Percentiles rank a stretch among this genome's conserved stretches.
These are phyloP conservation scores for Puntigrus tetrazona DNA, from an alignment of 2,113 vertebrate genomes.

Conservation along the genomic window DNA sequence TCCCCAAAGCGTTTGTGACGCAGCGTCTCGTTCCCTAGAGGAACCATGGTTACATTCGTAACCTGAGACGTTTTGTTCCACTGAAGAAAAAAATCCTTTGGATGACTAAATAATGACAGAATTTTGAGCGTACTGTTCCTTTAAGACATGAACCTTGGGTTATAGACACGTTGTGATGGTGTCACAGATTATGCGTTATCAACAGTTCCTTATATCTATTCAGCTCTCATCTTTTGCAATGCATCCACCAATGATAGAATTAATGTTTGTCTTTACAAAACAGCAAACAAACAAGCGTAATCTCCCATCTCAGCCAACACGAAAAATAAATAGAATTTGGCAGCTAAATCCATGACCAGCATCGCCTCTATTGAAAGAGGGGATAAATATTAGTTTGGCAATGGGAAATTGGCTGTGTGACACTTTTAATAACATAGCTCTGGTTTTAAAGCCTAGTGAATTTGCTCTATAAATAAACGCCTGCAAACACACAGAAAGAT, in stretches of 20 bases:
- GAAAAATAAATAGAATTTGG: conserved; percentile 49
- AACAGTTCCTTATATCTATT: not conserved
- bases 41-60: no score
- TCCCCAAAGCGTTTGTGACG: no score
- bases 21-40: no score
- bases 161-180: not conserved
- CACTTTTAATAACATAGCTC: conserved; percentile 40
- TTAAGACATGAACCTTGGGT: conserved; percentile 1
- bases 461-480: conserved; percentile 6
- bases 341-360: conserved; percentile 29
- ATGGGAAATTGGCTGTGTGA: conserved; percentile 40
- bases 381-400: conserved; percentile 43
- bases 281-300: conserved; percentile 46
- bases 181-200: not conserved
- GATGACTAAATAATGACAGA: not conserved
- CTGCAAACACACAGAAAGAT: conserved; percentile 12
- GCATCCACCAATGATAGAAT: conserved; percentile 37
- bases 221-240: not conserved
- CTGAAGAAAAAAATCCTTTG: no score
- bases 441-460: conserved; percentile 27
- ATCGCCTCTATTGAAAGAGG: not conserved
- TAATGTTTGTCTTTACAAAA: conserved; percentile 44
- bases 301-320: conserved; percentile 34
- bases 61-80: no score
- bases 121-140: not conserved